Percentiles rank a stretch among this genome's conserved stretches.
These are phyloP conservation scores for Siniperca undulata DNA, from an alignment of 2,797 vertebrate genomes.

Conservation along the genomic window DNA sequence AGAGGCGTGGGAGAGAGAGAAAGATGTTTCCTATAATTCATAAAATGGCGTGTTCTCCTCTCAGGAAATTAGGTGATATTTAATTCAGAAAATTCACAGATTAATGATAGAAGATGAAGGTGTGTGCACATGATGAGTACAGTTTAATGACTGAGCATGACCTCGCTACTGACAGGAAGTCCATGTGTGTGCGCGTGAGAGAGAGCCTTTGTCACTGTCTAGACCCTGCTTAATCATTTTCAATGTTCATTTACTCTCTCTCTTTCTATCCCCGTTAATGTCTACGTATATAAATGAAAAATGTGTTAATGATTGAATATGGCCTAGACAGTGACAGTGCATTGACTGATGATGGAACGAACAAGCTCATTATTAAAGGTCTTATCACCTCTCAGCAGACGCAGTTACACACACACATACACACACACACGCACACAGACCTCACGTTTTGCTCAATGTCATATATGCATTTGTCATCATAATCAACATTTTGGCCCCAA, in stretches of 20 bases:
- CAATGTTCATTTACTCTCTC: slow-evolving; percentile 47
- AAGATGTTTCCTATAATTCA: slow-evolving; percentile 34
- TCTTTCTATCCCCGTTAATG: slow-evolving; percentile 41
- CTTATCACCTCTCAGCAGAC: slow-evolving; percentile 78
- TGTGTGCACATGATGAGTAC: slow-evolving; percentile 41
- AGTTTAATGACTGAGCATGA: slow-evolving; percentile 42
- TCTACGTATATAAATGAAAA: slow-evolving; percentile 65
- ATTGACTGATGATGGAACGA: slow-evolving; percentile 74
- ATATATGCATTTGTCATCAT: slow-evolving; percentile 62
- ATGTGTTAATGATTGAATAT: slow-evolving; percentile 72
- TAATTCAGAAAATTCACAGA: slow-evolving; percentile 47
- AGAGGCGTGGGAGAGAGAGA: slow-evolving; percentile 9
- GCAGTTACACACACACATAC: slow-evolving; percentile 40
- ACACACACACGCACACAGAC: slow-evolving; percentile 23
- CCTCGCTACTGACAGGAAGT: slow-evolving; percentile 26
- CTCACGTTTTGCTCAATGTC: slow-evolving; percentile 58
- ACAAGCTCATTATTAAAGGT: slow-evolving; percentile 78
- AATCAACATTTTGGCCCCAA: slow-evolving; percentile 57
- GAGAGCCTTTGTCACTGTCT: slow-evolving; percentile 42
- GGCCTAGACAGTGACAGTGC: slow-evolving; percentile 63
- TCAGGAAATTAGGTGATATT: slow-evolving; percentile 61
- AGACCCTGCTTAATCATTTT: slow-evolving; percentile 37
- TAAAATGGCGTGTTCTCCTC: slow-evolving; percentile 22
- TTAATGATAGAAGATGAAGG: slow-evolving; percentile 30
- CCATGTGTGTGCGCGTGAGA: background rate